These are phyloP conservation scores for Mustela lutreola DNA, from an alignment of 2,113 vertebrate species.

Conservation along the genomic window DNA sequence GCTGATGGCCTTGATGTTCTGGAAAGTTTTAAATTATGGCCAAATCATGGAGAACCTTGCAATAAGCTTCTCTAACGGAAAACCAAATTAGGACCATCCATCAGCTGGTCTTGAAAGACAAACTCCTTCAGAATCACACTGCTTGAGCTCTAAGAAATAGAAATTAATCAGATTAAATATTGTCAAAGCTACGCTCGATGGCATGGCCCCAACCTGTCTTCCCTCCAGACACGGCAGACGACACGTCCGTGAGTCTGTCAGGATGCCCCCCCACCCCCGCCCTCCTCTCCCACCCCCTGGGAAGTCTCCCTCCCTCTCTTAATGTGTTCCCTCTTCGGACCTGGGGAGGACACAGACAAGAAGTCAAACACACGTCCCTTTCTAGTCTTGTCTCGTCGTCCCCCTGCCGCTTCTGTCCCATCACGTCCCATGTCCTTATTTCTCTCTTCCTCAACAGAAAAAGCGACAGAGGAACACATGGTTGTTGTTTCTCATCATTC, in stretches of 20 bases:
- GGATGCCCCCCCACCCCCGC: not conserved
- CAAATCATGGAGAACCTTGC: not conserved
- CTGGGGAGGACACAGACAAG: not conserved
- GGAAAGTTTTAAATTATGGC: not conserved
- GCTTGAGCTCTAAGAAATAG: not conserved
- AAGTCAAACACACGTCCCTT: not conserved
- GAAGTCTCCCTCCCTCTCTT: not conserved
- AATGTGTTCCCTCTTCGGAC: not conserved
- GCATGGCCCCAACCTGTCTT: too few relatives aligned
- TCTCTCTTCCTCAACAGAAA: not conserved
- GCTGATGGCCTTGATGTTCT: not conserved
- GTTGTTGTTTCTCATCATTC: not conserved
- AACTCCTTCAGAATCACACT: not conserved
- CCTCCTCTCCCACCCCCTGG: not conserved
- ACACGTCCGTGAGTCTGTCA: not conserved
- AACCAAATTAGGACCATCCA: not conserved
- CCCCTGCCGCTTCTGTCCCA: not conserved
- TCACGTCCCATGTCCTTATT: not conserved
- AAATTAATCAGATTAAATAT: not conserved
- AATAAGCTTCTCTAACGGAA: not conserved
- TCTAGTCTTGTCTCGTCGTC: not conserved
- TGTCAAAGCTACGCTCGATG: not conserved
- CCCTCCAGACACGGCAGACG: rapidly evolving
- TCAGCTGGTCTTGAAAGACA: not conserved
- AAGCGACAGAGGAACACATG: not conserved